These are phyloP conservation scores for Typhlichthys eigenmanni DNA, from an alignment of 2,797 vertebrate genomes.

Conservation along the genomic window DNA sequence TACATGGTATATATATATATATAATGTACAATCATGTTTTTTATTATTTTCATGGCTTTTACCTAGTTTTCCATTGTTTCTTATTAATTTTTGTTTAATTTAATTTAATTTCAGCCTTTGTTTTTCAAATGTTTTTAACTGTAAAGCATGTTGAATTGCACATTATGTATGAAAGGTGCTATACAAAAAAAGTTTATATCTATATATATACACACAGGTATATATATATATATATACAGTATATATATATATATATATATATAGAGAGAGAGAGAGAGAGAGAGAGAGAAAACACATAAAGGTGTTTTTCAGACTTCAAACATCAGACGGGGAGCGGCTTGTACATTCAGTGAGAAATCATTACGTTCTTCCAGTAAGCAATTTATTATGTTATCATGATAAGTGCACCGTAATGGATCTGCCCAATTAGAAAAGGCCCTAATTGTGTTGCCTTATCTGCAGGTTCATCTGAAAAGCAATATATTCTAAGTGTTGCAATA, in stretches of 20 bases:
- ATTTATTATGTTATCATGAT: conserved; percentile 55
- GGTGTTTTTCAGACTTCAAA: conserved; percentile 55
- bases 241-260: no score
- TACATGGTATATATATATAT: no score
- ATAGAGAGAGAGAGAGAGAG: no score
- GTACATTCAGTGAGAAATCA: conserved; percentile 61
- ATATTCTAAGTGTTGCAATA: conserved; percentile 27
- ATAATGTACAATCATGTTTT: no score
- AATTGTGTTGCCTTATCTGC: conserved; percentile 61
- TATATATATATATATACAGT: no score
- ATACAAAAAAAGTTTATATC: conserved; percentile 55
- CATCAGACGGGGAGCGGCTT: conserved; percentile 31
- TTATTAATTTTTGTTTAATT: no score
- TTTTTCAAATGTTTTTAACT: no score
- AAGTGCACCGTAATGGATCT: conserved; percentile 58
- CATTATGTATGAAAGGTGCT: conserved; percentile 10
- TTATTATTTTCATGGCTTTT: no score
- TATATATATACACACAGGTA: no score
- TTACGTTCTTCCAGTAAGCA: conserved; percentile 66
- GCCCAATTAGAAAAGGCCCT: conserved; percentile 65
- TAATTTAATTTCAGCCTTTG: no score
- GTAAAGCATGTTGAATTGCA: no score
- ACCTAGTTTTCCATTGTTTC: no score
- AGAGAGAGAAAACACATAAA: conserved; percentile 17
- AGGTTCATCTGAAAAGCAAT: conserved; percentile 43